Conservation (phyloP, 1,140 invertebrate genomes). For the Microplitis demolitor region DNA sequence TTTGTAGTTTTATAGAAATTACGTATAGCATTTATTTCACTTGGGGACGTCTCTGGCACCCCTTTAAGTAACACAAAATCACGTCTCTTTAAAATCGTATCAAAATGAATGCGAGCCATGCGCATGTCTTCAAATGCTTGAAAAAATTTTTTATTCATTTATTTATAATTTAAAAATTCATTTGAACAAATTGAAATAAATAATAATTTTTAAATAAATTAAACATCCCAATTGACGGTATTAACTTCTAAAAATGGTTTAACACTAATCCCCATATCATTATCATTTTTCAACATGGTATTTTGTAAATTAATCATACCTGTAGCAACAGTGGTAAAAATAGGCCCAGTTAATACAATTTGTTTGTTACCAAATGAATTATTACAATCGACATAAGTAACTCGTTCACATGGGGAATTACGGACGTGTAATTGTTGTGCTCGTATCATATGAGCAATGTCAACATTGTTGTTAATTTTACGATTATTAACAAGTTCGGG, state of each 20-base stretch:
- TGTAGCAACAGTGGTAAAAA: neutral
- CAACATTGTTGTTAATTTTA: neutral
- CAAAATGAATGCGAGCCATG: too few species aligned
- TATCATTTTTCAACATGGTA: neutral
- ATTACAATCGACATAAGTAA: neutral
- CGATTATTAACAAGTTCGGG: neutral
- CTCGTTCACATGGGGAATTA: neutral
- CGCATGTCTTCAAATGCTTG: too few species aligned
- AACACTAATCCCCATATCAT: neutral
- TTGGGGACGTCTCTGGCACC: too few species aligned
- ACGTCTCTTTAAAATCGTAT: too few species aligned
- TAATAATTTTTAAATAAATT: neutral
- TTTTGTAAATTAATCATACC: neutral
- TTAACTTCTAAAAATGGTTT: neutral
- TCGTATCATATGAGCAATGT: neutral
- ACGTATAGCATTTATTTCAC: too few species aligned
- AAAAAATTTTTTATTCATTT: neutral
- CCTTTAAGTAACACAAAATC: too few species aligned
- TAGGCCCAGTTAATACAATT: neutral
- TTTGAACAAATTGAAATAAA: neutral
- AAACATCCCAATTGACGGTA: neutral
- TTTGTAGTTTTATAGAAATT: too few species aligned
- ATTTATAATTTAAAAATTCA: neutral
- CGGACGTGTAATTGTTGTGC: neutral
- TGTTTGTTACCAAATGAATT: neutral